Evolutionary conservation across 2,888 invertebrate species (phyloP).

Genomic region (Dynastes hyllus): DNA sequence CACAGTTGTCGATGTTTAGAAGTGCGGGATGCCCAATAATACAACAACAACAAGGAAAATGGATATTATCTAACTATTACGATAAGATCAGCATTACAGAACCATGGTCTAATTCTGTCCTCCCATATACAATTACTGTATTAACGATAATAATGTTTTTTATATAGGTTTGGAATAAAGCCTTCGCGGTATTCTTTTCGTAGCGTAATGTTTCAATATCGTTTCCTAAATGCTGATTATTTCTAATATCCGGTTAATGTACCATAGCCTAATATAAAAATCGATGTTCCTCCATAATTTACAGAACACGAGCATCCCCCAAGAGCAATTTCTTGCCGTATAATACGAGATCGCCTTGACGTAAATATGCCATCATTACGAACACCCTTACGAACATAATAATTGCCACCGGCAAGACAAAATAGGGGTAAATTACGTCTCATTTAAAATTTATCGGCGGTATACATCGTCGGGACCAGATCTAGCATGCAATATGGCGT

Average conservation of each 20-base stretch:
- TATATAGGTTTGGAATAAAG: too few relatives aligned
- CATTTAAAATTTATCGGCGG: slow-evolving; percentile 44
- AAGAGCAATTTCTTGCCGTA: background rate
- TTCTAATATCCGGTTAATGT: background rate
- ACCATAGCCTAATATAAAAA: slow-evolving; percentile 19
- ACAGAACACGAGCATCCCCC: background rate
- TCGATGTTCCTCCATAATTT: slow-evolving; percentile 28
- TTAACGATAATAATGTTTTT: too few relatives aligned
- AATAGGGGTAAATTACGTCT: slow-evolving; percentile 40
- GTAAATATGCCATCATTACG: slow-evolving; percentile 26
- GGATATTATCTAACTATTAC: background rate
- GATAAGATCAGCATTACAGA: too few relatives aligned
- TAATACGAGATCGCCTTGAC: slow-evolving; percentile 18
- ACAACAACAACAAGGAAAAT: too few relatives aligned
- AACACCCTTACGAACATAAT: slow-evolving; percentile 36
- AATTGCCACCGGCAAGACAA: slow-evolving; percentile 32
- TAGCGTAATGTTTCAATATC: too few relatives aligned
- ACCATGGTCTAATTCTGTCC: too few relatives aligned
- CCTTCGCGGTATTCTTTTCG: too few relatives aligned
- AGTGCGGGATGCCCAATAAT: too few relatives aligned
- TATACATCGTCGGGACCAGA: slow-evolving; percentile 5
- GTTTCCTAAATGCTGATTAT: too few relatives aligned
- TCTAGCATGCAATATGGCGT: slow-evolving; percentile 33
- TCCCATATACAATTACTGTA: too few relatives aligned
- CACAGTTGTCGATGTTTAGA: too few relatives aligned